Percentiles rank a stretch among this genome's conserved stretches.
These are phyloP conservation scores for Mesochorus sp. DNA, from an alignment of 2,888 invertebrate genomes.

Conservation along the genomic window DNA sequence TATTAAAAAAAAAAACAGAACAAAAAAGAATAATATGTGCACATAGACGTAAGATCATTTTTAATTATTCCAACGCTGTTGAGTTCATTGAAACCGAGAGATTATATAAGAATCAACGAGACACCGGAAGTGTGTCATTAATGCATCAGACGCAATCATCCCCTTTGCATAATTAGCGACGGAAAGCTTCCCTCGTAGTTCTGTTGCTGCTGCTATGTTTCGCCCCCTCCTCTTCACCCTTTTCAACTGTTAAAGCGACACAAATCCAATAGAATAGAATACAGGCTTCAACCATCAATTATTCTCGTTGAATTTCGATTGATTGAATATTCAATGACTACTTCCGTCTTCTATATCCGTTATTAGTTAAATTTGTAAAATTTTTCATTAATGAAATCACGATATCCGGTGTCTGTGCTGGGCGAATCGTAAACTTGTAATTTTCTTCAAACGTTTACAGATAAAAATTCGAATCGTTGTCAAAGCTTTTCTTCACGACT, in stretches of 20 bases:
- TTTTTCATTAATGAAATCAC: constrained; percentile 69
- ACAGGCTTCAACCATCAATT: background rate
- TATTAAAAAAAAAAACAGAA: no score
- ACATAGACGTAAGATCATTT: no score
- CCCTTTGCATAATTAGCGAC: constrained; percentile 32
- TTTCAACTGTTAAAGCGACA: constrained; percentile 33
- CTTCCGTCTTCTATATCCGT: constrained; percentile 67
- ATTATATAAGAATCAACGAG: constrained; percentile 11
- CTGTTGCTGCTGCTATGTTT: constrained; percentile 29
- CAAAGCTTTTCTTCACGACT: background rate
- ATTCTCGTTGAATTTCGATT: constrained; percentile 57
- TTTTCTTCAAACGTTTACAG: no score
- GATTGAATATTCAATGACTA: constrained; percentile 59
- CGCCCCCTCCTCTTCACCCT: background rate
- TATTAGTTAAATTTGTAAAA: constrained; percentile 35
- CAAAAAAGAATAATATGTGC: no score
- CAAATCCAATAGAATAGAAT: constrained; percentile 48
- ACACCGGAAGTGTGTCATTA: constrained; percentile 48
- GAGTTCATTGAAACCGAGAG: constrained; percentile 20
- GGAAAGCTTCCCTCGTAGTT: constrained; percentile 30
- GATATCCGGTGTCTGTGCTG: constrained; percentile 70
- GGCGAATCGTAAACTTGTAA: constrained; percentile 1
- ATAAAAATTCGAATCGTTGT: no score
- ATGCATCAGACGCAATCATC: constrained; percentile 23
- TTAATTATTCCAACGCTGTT: background rate